Evolutionary conservation across 2,888 invertebrate species (phyloP).

Genomic region (Automeris io): DNA sequence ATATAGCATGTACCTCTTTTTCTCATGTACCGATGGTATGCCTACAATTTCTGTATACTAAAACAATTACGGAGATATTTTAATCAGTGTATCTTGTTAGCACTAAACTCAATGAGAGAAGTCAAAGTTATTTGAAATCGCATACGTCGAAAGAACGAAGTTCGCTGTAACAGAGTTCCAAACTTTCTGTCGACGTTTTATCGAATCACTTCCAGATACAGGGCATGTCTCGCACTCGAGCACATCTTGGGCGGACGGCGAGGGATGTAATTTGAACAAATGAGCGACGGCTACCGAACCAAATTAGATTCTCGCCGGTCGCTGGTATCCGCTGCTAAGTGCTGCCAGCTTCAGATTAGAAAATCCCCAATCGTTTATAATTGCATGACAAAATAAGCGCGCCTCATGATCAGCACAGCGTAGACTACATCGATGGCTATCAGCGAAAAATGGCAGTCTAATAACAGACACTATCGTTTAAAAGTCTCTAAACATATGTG

Average conservation of each 20-base stretch:
- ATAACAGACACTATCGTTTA: too few relatives aligned
- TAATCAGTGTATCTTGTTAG: neutral
- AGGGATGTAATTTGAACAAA: slow-evolving; percentile 72
- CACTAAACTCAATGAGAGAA: neutral
- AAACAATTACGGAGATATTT: neutral
- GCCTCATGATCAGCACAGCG: too few relatives aligned
- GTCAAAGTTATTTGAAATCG: neutral
- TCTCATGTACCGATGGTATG: too few relatives aligned
- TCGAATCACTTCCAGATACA: slow-evolving; percentile 12
- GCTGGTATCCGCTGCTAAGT: slow-evolving; percentile 23
- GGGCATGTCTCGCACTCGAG: slow-evolving; percentile 22
- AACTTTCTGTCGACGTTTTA: slow-evolving; percentile 1
- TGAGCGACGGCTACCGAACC: slow-evolving; percentile 79
- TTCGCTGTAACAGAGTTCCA: neutral
- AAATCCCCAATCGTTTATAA: too few relatives aligned
- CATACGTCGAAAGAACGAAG: neutral
- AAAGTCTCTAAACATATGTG: too few relatives aligned
- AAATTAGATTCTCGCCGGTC: slow-evolving; percentile 78
- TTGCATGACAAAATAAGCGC: too few relatives aligned
- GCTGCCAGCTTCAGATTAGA: too few relatives aligned
- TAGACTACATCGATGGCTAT: too few relatives aligned
- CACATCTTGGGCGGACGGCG: slow-evolving; percentile 28
- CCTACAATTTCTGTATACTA: too few relatives aligned
- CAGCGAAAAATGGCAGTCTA: too few relatives aligned
- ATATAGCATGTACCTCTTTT: too few relatives aligned